phyloP scores from a whole-genome alignment of 2,888 invertebrate genomes.

The Neocrepidodera transversa region DNA sequence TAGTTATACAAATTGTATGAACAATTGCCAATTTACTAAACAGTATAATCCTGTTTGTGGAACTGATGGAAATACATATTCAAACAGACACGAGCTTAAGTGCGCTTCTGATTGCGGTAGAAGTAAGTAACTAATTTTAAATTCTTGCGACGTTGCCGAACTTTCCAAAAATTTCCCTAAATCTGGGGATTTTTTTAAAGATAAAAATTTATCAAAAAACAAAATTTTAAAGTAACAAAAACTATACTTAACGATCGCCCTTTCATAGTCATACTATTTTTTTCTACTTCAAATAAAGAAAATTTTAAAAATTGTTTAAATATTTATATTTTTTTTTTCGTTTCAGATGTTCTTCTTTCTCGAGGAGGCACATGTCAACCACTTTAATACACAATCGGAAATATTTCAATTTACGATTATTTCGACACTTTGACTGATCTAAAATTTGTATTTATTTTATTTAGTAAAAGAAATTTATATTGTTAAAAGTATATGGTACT shows the following conservation, averaged over 20 bases:
- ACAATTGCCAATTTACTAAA: conserved; percentile 49
- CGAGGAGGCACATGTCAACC: conserved; percentile 15
- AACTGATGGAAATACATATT: conserved; percentile 51
- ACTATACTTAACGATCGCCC: too few species aligned
- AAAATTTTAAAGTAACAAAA: too few species aligned
- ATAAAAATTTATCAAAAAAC: too few species aligned
- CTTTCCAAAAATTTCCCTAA: too few species aligned
- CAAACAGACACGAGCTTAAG: conserved; percentile 46
- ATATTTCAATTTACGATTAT: neutral
- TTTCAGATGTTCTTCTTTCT: conserved; percentile 5
- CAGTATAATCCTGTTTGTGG: conserved; percentile 57
- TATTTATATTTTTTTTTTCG: conserved; percentile 5
- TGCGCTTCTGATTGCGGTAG: conserved; percentile 54
- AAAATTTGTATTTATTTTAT: neutral
- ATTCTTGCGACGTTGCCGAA: too few species aligned
- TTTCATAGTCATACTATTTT: too few species aligned
- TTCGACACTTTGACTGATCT: neutral
- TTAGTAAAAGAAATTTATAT: neutral
- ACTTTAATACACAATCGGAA: neutral
- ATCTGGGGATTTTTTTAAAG: too few species aligned
- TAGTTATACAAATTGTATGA: conserved; percentile 43
- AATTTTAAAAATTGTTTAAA: too few species aligned
- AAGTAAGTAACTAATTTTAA: conserved; percentile 50
- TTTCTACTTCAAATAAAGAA: too few species aligned
- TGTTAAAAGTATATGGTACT: neutral